Evolutionary conservation across 1,140 invertebrate genomes (phyloP).

Genomic region (Glomeris maerens): DNA sequence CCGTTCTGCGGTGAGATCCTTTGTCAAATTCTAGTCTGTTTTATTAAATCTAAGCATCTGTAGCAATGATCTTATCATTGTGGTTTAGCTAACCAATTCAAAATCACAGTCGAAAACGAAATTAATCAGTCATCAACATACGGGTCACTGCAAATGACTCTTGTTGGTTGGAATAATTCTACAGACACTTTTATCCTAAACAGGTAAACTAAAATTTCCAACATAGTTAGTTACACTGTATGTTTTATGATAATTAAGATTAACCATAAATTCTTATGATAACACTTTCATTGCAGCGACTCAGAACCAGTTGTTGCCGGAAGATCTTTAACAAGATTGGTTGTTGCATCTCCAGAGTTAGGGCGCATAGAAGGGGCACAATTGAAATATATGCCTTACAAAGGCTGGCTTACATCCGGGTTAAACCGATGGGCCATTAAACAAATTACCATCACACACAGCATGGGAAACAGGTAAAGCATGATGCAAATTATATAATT

Average conservation of each 20-base stretch:
- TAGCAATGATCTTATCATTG: conserved; percentile 10
- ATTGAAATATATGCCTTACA: conserved; percentile 73
- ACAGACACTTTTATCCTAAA: conserved; percentile 83
- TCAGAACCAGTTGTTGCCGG: conserved; percentile 62
- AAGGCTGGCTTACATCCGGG: conserved; percentile 79
- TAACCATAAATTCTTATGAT: not conserved
- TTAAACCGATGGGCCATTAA: conserved; percentile 55
- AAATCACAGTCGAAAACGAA: conserved; percentile 59
- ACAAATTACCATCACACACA: conserved; percentile 67
- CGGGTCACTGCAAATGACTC: conserved; percentile 65
- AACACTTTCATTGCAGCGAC: conserved; percentile 38
- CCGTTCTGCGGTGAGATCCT: conserved; percentile 63
- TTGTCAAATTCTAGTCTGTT: conserved; percentile 10
- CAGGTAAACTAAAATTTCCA: conserved; percentile 39
- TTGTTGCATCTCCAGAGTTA: conserved; percentile 74
- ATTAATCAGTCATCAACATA: conserved; percentile 49
- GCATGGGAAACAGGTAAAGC: conserved; percentile 63
- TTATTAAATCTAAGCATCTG: not conserved
- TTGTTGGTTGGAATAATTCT: conserved; percentile 59
- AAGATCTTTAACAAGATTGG: conserved; percentile 53
- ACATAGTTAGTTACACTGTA: not conserved
- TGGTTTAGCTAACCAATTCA: conserved; percentile 62
- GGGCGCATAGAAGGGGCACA: conserved; percentile 51
- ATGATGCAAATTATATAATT: too few relatives aligned
- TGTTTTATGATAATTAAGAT: too few relatives aligned